These are phyloP conservation scores for Xenentodon cancila DNA, from an alignment of 2,797 vertebrate species.

Conservation along the genomic window DNA sequence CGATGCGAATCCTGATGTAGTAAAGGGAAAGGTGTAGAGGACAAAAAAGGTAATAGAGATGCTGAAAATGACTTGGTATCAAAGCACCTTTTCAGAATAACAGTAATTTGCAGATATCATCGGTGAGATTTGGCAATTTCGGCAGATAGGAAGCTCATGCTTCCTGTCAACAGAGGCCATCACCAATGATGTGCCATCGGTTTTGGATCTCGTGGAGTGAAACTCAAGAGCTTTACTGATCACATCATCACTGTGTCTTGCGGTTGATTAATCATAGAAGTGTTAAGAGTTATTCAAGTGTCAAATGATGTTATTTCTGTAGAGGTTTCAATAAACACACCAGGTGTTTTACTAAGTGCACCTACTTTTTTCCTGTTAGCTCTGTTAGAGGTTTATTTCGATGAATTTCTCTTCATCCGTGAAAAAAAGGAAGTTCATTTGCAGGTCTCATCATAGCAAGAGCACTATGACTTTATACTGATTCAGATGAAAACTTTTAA, in stretches of 20 bases:
- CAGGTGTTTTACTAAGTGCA: conserved; percentile 64
- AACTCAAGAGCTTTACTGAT: conserved; percentile 32
- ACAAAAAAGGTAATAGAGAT: neutral
- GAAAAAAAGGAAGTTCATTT: conserved; percentile 79
- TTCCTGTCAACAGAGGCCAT: conserved; percentile 60
- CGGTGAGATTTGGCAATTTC: conserved; percentile 30
- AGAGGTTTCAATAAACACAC: conserved; percentile 46
- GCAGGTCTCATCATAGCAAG: conserved; percentile 13
- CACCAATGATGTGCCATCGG: conserved; percentile 53
- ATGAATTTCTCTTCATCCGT: conserved; percentile 72
- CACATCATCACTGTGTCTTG: conserved; percentile 6
- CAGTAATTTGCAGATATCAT: conserved; percentile 46
- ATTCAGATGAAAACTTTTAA: conserved; percentile 22
- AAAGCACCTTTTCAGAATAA: conserved; percentile 17
- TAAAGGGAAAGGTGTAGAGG: neutral
- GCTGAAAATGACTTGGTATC: conserved; percentile 15
- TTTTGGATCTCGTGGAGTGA: conserved; percentile 21
- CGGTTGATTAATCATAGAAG: conserved; percentile 37
- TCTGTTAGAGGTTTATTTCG: conserved; percentile 72
- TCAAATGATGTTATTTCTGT: conserved; percentile 28
- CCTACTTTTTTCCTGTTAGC: conserved; percentile 68
- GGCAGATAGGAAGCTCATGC: conserved; percentile 51
- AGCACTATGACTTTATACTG: conserved; percentile 35
- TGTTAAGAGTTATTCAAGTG: conserved; percentile 32
- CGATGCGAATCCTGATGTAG: conserved; percentile 9